Percentiles rank a stretch among this genome's conserved stretches.
These are phyloP conservation scores for Sarcophaga carnaria DNA, from an alignment of 2,888 invertebrate genomes.

Conservation along the genomic window DNA sequence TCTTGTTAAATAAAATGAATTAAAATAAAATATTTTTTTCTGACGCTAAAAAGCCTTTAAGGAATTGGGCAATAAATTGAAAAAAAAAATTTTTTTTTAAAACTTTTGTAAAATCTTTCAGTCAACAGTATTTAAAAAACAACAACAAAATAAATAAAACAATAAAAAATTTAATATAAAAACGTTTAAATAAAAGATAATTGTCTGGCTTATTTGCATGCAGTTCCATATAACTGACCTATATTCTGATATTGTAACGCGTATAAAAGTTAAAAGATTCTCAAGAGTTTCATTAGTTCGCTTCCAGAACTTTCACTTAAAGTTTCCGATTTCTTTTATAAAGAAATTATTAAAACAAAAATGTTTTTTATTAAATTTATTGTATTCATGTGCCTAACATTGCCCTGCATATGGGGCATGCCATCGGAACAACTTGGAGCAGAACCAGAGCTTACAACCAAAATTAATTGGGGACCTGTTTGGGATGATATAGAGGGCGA, in stretches of 20 bases:
- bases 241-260: not conserved
- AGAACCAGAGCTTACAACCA: not conserved
- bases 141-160: not conserved
- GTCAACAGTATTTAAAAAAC: conserved; percentile 17
- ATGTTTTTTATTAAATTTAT: conserved; percentile 27
- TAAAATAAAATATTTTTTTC: not conserved
- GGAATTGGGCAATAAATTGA: conserved; percentile 8
- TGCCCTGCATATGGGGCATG: not conserved
- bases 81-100: too few species aligned
- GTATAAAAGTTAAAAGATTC: conserved; percentile 54
- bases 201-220: too few species aligned
- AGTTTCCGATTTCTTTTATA: not conserved
- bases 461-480: conserved; percentile 60
- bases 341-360: not conserved
- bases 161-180: conserved; percentile 15
- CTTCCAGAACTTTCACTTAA: conserved; percentile 38
- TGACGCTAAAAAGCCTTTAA: not conserved
- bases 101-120: conserved; percentile 25
- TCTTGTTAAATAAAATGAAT: too few species aligned
- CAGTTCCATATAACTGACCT: conserved; percentile 29
- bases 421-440: too few species aligned
- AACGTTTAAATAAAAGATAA: too few species aligned
- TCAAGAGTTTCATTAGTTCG: conserved; percentile 51
- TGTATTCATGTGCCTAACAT: not conserved
- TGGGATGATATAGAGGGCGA: conserved; percentile 57